Conservation (phyloP, 2,888 invertebrate species). For the Trissolcus brochymenae region DNA sequence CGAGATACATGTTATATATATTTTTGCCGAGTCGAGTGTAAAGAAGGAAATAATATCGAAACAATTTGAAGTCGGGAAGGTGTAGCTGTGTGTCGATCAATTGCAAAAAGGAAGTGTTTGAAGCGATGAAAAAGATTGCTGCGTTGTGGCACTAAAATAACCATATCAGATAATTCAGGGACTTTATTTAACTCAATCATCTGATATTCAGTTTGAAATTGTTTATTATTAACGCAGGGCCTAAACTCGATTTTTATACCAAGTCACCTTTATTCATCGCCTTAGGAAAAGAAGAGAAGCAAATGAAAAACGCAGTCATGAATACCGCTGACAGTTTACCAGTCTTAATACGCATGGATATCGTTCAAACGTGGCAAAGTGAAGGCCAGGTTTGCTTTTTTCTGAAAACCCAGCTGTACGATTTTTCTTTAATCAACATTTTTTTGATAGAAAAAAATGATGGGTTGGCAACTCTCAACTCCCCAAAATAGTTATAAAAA, state of each 20-base stretch:
- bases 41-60: conserved; percentile 15
- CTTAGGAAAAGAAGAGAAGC: conserved; percentile 23
- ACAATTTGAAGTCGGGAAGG: conserved; percentile 23
- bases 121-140: too few relatives aligned
- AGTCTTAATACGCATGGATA: conserved; percentile 41
- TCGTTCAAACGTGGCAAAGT: conserved; percentile 36
- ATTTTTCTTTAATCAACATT: conserved; percentile 36
- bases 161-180: too few relatives aligned
- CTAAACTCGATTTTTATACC: too few relatives aligned
- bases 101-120: too few relatives aligned
- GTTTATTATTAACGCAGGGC: too few relatives aligned
- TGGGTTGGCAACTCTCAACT: too few relatives aligned
- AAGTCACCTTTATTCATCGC: background rate
- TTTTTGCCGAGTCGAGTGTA: too few relatives aligned
- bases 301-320: conserved; percentile 55
- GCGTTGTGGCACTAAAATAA: too few relatives aligned
- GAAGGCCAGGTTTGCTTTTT: conserved; percentile 34
- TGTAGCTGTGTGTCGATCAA: conserved; percentile 3
- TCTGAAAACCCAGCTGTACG: conserved; percentile 23
- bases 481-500: too few relatives aligned
- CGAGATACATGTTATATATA: too few relatives aligned
- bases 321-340: conserved; percentile 41
- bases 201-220: too few relatives aligned
- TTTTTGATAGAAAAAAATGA: conserved; percentile 3
- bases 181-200: too few relatives aligned